A percentile compares a stretch with the other conserved stretches of the same genome.
phyloP scores from a whole-genome alignment of 1,140 invertebrate genomes.

The Drosophila orosa region DNA sequence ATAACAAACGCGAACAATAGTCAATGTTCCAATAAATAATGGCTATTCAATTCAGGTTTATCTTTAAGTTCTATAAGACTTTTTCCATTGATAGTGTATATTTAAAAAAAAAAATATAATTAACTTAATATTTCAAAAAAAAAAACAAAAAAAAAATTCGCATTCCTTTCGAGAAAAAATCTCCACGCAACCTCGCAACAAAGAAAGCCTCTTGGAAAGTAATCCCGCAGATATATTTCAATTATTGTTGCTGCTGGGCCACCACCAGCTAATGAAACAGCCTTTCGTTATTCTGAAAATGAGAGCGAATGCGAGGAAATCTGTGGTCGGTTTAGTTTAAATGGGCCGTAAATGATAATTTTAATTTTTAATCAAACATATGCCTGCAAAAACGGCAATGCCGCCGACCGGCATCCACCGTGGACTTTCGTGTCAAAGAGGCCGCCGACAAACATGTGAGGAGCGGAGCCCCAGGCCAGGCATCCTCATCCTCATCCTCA shows the following conservation, averaged over 20 bases:
- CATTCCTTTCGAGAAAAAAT: neutral
- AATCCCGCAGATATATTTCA: conserved; percentile 40
- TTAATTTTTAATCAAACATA: conserved; percentile 84
- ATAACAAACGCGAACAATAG: neutral
- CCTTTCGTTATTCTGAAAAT: conserved; percentile 74
- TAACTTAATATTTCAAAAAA: neutral
- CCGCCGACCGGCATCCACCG: conserved; percentile 37
- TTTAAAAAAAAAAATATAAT: neutral
- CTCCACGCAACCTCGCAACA: neutral
- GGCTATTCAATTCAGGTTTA: neutral
- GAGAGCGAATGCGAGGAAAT: conserved; percentile 79
- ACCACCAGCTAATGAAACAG: conserved; percentile 42
- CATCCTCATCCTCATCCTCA: conserved; percentile 22
- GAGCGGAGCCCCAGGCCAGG: neutral
- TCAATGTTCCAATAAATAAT: neutral
- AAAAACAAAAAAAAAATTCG: neutral
- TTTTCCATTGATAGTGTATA: neutral
- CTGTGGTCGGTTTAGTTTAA: conserved; percentile 80
- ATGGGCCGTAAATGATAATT: conserved; percentile 83
- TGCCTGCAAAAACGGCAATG: conserved; percentile 46
- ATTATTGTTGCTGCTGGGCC: conserved; percentile 39
- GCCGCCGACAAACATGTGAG: conserved; percentile 65
- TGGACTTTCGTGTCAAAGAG: conserved; percentile 62
- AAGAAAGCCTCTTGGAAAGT: conserved; percentile 32
- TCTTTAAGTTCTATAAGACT: neutral